Base-by-base conservation (phyloP, 2,113 vertebrate species). In the Desmodus rotundus region DNA sequence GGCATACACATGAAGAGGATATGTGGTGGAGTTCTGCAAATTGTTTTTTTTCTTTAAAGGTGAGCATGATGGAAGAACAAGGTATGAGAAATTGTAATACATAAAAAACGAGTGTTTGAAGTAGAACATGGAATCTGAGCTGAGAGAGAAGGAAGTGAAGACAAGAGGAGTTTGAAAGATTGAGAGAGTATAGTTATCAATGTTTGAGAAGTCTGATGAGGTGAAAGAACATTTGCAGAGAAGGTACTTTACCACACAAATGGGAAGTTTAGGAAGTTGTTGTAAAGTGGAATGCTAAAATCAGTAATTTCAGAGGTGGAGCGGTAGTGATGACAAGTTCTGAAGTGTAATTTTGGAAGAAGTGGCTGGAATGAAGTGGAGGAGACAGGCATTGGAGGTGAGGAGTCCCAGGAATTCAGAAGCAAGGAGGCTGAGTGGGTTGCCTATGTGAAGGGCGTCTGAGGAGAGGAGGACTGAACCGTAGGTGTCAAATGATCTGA, bases 221-320 rank as follows among this genome's bases (percentile, higher is more conserved):
- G 87, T 65, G 58, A 76, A 77, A 91, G 45, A 77, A 74, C 28
- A 47, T 38, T 61, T 77, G 33, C 3, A 63, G 50, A 80, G 31
- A 74, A n/a, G 9, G 7, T 45, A 22, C 50, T 56, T 90, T 45
- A 88, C 54, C 22, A 91, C 88, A n/a, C 12, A 63, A 89, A 45
- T 4, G 28, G 77, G 86, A 95, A 89, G 19, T 41, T 91, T 78
- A 84, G 77, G 83, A 73, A 78, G 38, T 47, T 88, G 52, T 92
- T 72, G 61, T 74, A 45, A 41, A 70, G 24, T 6, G 20, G 31
- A 76, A 17, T 81, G 45, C 63, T 81, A 52, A 74, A 36, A 94
- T 63, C 58, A 54, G 83, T 86, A 73, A 94, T 85, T 93, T 95
- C 74, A 76, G 87, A 94, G 54, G 78, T 93, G 83, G 36, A 24